phyloP scores from a whole-genome alignment of 2,888 invertebrate genomes.

The Agrochola lota region DNA sequence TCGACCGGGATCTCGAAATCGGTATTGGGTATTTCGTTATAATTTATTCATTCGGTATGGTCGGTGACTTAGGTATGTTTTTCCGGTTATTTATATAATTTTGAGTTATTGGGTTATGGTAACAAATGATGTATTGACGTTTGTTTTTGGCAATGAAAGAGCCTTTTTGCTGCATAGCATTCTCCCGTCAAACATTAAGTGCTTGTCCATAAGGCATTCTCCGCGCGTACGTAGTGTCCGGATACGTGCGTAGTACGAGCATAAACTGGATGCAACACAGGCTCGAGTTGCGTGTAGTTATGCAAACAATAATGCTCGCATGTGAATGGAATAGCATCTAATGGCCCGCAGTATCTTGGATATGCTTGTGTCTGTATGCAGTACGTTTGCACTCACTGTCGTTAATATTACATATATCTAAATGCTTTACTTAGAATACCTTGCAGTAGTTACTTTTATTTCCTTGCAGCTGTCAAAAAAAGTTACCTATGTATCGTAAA shows the following conservation, averaged over 20 bases:
- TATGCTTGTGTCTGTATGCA: neutral
- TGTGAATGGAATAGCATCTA: neutral
- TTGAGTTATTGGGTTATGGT: neutral
- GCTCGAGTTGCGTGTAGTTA: neutral
- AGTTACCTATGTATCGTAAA: neutral
- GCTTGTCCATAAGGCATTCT: neutral
- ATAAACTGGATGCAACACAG: neutral
- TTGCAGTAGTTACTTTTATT: neutral
- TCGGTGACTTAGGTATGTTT: constrained; percentile 27
- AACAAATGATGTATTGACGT: neutral
- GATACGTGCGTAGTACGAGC: neutral
- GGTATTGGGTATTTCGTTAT: constrained; percentile 30
- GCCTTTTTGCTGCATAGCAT: neutral
- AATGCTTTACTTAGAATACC: neutral
- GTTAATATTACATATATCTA: neutral
- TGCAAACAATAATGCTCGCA: constrained; percentile 22
- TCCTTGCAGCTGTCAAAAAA: neutral
- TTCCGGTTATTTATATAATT: constrained; percentile 16
- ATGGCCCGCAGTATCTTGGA: neutral
- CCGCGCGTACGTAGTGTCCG: neutral
- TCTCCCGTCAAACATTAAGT: neutral
- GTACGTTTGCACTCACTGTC: neutral
- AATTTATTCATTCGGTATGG: constrained; percentile 40
- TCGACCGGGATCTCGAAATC: constrained; percentile 53
- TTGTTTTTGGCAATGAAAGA: neutral